Evolutionary conservation across 2,888 invertebrate species (phyloP).

Genomic region (Kryphioiulus occultus): DNA sequence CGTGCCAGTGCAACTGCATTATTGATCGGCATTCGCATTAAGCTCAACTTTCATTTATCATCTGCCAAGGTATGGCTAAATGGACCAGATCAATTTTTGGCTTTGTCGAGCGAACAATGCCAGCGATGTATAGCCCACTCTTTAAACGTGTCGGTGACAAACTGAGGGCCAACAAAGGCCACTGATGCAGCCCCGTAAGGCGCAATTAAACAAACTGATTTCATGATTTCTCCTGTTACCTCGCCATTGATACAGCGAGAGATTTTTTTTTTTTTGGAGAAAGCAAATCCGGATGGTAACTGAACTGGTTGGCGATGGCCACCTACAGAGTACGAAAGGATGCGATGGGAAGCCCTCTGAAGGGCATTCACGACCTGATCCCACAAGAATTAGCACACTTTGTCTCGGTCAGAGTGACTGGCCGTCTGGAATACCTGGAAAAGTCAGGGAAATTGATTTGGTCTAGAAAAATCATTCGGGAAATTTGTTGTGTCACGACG

Average conservation of each 20-base stretch:
- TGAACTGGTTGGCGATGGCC: no score
- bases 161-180: conserved; percentile 11
- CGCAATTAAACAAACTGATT: background rate
- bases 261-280: no score
- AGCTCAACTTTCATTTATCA: conserved; percentile 32
- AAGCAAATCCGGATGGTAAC: no score
- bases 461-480: no score
- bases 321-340: no score
- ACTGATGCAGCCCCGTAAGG: background rate
- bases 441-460: no score
- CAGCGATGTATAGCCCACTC: conserved; percentile 7
- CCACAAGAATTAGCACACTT: no score
- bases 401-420: no score
- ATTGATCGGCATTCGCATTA: conserved; percentile 10
- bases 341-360: no score
- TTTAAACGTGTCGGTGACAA: conserved; percentile 39
- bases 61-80: conserved; percentile 30
- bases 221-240: background rate
- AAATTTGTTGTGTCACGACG: no score
- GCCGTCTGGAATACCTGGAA: no score
- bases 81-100: conserved; percentile 26
- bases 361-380: no score
- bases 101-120: conserved; percentile 19
- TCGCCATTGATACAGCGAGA: background rate
- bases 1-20: background rate